These are phyloP conservation scores for Trisateles emortualis DNA, from an alignment of 2,888 invertebrate species.

Conservation along the genomic window DNA sequence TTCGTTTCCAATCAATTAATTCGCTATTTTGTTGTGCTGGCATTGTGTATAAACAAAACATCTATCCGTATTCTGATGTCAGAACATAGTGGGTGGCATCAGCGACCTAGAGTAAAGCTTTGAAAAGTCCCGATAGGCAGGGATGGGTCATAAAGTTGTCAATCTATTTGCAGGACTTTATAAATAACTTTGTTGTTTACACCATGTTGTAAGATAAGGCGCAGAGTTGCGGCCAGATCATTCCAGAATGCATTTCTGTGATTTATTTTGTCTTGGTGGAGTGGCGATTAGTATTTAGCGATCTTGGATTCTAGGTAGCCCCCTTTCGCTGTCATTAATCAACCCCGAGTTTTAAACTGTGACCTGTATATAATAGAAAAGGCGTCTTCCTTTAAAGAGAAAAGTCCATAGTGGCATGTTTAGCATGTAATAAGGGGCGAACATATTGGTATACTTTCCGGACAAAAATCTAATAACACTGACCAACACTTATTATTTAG, in stretches of 20 bases:
- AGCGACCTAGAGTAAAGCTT: conserved; percentile 44
- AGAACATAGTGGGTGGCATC: conserved; percentile 29
- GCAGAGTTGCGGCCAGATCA: conserved; percentile 41
- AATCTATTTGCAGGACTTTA: conserved; percentile 58
- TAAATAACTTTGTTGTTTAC: conserved; percentile 69
- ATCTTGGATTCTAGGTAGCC: too few relatives aligned
- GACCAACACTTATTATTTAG: too few relatives aligned
- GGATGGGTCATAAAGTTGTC: conserved; percentile 51
- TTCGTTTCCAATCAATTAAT: conserved; percentile 4
- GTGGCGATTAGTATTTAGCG: too few relatives aligned
- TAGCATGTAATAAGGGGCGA: too few relatives aligned
- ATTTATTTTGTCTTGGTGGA: background rate
- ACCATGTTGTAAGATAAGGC: conserved; percentile 56
- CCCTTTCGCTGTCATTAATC: too few relatives aligned
- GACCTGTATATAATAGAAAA: too few relatives aligned
- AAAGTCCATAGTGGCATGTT: too few relatives aligned
- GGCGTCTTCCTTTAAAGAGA: too few relatives aligned
- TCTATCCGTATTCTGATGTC: conserved; percentile 2
- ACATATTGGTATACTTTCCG: too few relatives aligned
- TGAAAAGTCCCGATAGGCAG: conserved; percentile 52
- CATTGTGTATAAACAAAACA: conserved; percentile 1
- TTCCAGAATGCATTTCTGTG: conserved; percentile 52
- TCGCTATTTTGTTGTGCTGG: conserved; percentile 7
- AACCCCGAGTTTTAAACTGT: too few relatives aligned
- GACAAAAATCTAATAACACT: too few relatives aligned